Percentiles rank a stretch among this genome's conserved stretches.
Evolutionary conservation across 2,888 invertebrate species (phyloP).

Genomic region (Napeogenes sylphis): DNA sequence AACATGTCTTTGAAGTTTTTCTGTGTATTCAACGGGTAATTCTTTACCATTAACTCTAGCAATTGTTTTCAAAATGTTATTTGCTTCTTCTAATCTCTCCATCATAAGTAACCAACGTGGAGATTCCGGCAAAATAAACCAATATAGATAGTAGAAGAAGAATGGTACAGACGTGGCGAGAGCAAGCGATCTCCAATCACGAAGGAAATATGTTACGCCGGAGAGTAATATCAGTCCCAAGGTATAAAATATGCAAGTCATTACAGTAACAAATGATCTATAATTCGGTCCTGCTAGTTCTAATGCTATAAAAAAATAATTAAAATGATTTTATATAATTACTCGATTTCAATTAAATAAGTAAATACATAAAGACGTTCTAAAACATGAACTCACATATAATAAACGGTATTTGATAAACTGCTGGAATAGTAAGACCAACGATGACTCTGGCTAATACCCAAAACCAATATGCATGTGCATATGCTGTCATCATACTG

Average conservation of each 20-base stretch:
- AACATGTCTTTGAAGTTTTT: slow-evolving; percentile 84
- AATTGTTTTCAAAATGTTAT: slow-evolving; percentile 85
- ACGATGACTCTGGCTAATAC: slow-evolving; percentile 87
- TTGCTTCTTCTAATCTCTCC: slow-evolving; percentile 88
- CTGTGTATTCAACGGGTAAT: slow-evolving; percentile 84
- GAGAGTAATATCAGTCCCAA: slow-evolving; percentile 90
- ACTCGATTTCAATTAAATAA: background rate
- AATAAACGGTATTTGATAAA: slow-evolving; percentile 96
- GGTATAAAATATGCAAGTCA: slow-evolving; percentile 95
- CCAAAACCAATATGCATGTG: slow-evolving; percentile 90
- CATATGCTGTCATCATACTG: slow-evolving; percentile 87
- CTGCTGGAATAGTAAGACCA: slow-evolving; percentile 94
- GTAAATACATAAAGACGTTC: background rate
- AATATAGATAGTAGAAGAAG: slow-evolving; percentile 88
- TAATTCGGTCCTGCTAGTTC: slow-evolving; percentile 95
- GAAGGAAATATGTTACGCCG: slow-evolving; percentile 88
- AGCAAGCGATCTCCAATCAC: slow-evolving; percentile 90
- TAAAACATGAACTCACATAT: slow-evolving; percentile 83
- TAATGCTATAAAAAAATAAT: slow-evolving; percentile 80
- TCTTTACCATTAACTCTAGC: slow-evolving; percentile 87
- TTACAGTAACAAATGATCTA: slow-evolving; percentile 93
- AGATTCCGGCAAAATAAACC: slow-evolving; percentile 93
- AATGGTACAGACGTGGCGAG: slow-evolving; percentile 91
- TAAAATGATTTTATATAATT: slow-evolving; percentile 9
- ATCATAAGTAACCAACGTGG: slow-evolving; percentile 93